Percentiles rank a stretch among this genome's conserved stretches.
Evolutionary conservation across 1,140 invertebrate species (phyloP).

Genomic region (Polyergus mexicanus): DNA sequence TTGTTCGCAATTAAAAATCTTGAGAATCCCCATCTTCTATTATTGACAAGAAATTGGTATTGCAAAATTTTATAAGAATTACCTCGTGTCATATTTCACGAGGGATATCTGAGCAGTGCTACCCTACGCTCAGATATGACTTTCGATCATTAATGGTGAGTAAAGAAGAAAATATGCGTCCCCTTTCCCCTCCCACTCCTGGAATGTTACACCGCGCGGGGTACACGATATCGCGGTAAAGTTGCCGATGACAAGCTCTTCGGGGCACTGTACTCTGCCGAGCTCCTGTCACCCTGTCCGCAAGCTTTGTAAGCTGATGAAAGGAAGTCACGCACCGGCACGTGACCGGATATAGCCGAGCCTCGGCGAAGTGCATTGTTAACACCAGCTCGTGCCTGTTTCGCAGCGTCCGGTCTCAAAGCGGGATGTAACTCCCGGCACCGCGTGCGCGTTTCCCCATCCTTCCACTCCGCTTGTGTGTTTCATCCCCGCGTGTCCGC

Average conservation of each 20-base stretch:
- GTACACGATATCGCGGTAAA: constrained; percentile 36
- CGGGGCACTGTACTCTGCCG: constrained; percentile 8
- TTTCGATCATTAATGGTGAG: constrained; percentile 6
- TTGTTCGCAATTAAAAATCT: no score
- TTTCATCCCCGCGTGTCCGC: constrained; percentile 11
- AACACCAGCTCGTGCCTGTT: constrained; percentile 68
- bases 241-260: constrained; percentile 52
- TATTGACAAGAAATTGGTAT: not conserved
- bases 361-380: constrained; percentile 78
- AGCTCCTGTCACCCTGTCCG: constrained; percentile 27
- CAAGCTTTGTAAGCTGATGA: constrained; percentile 72
- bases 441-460: not conserved
- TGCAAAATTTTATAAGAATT: not conserved
- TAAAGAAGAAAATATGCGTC: not conserved
- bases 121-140: not conserved
- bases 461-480: not conserved
- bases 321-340: constrained; percentile 74
- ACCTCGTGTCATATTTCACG: not conserved
- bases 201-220: not conserved
- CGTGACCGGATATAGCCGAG: constrained; percentile 73
- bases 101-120: not conserved
- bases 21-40: no score
- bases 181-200: not conserved
- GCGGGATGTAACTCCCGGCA: constrained; percentile 71
- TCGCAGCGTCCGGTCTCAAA: constrained; percentile 78